Evolutionary conservation across 92 coral and sea anemone genomes (phyloP).

Genomic region (Actinostola sp.): DNA sequence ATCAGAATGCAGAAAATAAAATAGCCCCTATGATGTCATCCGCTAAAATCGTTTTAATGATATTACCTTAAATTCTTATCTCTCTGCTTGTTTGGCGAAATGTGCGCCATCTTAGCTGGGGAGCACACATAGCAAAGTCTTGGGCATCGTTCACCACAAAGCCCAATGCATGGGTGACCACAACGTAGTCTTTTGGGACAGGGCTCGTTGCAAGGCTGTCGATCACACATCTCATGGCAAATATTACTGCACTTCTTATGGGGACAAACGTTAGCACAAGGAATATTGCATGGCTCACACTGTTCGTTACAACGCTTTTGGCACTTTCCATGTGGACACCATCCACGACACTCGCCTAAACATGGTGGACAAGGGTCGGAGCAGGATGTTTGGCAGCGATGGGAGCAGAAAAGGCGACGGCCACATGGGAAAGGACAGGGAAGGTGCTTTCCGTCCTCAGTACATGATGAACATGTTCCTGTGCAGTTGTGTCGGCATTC

Average conservation of each 20-base stretch:
- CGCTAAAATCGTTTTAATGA: too few species aligned
- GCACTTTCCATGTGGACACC: slow-evolving; percentile 82
- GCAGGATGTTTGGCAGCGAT: slow-evolving; percentile 84
- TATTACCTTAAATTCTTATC: too few species aligned
- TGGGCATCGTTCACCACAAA: slow-evolving; percentile 94
- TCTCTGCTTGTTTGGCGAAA: too few species aligned
- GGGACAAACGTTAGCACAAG: slow-evolving; percentile 73
- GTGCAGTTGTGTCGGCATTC: too few species aligned
- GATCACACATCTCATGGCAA: slow-evolving; percentile 81
- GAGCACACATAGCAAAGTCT: slow-evolving; percentile 76
- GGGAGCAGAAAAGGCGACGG: slow-evolving; percentile 75
- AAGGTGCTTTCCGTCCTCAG: slow-evolving; percentile 81
- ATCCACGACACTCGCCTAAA: slow-evolving; percentile 63
- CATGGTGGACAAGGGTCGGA: slow-evolving; percentile 90
- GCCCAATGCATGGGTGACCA: slow-evolving; percentile 81
- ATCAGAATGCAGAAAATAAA: too few species aligned
- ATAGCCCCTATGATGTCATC: too few species aligned
- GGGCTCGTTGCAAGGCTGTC: slow-evolving; percentile 70
- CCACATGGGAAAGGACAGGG: slow-evolving; percentile 74
- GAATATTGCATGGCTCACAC: slow-evolving; percentile 85
- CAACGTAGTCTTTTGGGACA: slow-evolving; percentile 65
- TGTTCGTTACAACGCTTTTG: slow-evolving; percentile 60
- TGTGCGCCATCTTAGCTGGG: too few species aligned
- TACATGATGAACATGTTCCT: slow-evolving; percentile 74
- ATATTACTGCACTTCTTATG: slow-evolving; percentile 54